These are phyloP conservation scores for Alosa alosa DNA, from an alignment of 2,113 vertebrate genomes.

Conservation along the genomic window DNA sequence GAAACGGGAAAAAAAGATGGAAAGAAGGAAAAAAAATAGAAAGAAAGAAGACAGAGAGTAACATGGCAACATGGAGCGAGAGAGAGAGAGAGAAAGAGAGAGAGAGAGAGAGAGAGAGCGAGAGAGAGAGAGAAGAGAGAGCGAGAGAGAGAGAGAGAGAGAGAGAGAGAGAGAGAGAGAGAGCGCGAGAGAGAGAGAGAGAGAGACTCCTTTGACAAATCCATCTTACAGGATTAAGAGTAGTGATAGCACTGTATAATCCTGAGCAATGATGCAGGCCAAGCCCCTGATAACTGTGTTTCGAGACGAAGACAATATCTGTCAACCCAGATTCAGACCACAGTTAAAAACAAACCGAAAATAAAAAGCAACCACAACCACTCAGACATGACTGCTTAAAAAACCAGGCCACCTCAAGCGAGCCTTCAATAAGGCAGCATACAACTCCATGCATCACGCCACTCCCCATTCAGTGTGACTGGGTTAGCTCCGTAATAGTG, in stretches of 20 bases:
- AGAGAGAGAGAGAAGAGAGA: no score
- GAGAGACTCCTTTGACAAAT: conserved; percentile 24
- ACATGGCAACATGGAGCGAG: no score
- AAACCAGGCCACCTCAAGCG: not conserved
- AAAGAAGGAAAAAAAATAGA: no score
- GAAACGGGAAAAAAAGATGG: not conserved
- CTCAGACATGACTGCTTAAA: not conserved
- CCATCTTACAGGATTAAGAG: conserved; percentile 26
- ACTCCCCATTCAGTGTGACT: not conserved
- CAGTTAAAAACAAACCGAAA: not conserved
- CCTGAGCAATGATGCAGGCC: conserved; percentile 11
- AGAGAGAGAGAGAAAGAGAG: not conserved
- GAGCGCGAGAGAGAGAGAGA: conserved; percentile 9
- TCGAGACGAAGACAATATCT: not conserved
- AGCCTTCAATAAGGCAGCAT: not conserved
- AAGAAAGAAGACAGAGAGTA: not conserved
- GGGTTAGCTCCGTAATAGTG: not conserved
- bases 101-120: conserved; percentile 10
- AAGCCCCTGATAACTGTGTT: not conserved
- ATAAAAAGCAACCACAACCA: not conserved
- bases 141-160: not conserved
- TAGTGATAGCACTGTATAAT: conserved; percentile 8
- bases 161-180: conserved; percentile 2
- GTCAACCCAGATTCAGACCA: not conserved
- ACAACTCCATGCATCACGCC: not conserved